Base-by-base conservation (phyloP, 2,797 vertebrate genomes). In the Anabacerthia variegaticeps region DNA sequence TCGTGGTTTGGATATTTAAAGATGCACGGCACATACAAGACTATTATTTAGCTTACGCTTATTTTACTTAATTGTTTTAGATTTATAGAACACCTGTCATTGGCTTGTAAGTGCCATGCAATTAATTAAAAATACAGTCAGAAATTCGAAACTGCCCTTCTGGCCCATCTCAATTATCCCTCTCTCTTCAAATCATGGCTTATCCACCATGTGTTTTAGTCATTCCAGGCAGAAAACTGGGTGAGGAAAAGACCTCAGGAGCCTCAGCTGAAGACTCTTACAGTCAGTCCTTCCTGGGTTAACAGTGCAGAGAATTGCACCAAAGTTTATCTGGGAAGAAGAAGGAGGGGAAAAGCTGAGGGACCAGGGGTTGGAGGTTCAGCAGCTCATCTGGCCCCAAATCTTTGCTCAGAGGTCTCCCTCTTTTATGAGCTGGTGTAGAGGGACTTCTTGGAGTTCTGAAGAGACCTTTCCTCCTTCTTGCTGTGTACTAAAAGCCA, bases 11-110 rank as follows among this genome's bases (percentile, higher is more conserved):
- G 59, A 52, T 86, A 67, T 81, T 88, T 74, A 86, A 88, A 74
- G 56, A 55, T 71, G 61, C 66, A 28, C 9, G n/a, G 48, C 61
- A 59, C 77, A 78, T 36, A 36, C 27, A 41, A 63, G 78, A 67
- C 68, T 51, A 55, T 80, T 67, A 81, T 37, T 92, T 74, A 84
- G 74, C 76, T 93, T 74, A 23, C 55, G 32, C 76, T 80, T 83
- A 20, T 73, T 92, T 91, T 67, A 80, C 80, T 93, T 90, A 93
- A 88, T 92, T 77, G 73, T 80, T 90, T 88, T 65, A 74, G 89
- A 78, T 92, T 89, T 88, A 75, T 32, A 48, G 84, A 63, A 51
- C 72, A 81, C 48, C 89, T 69, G 73, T 63, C 85, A n/a, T 36
- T 2, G 6, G 61, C 80, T 84, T 8, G 0, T 16, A 56, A 86